Evolutionary conservation across 1,140 invertebrate genomes (phyloP), one percentile per base, ranked within the genome.

Genomic region (Physella acuta): DNA sequence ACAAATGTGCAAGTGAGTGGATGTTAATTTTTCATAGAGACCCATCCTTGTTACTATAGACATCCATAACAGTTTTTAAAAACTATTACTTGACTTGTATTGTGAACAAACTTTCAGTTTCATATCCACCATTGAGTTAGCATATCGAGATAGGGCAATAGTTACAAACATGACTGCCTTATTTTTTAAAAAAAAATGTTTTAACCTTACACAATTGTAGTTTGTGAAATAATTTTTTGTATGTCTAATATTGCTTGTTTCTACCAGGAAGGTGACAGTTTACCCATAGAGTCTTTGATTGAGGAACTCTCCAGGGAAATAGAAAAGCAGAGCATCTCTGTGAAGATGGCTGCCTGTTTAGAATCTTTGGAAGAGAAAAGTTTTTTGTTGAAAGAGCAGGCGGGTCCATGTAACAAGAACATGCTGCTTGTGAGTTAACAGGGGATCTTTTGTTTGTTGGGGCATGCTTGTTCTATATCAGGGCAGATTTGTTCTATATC

Each of bases 1-100:
- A 70, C 73, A 26, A 67, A 56, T 53, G 64, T 33, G 8, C 17
- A 36, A 14, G 60, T 61, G 26, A 68, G 65, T 66, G n/a, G n/a
- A n/a, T n/a, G n/a, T n/a, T n/a, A n/a, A n/a, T n/a, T n/a, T n/a
- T n/a, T n/a, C n/a, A n/a, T n/a, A n/a, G n/a, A n/a, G n/a, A n/a
- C n/a, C n/a, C n/a, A n/a, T n/a, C n/a, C n/a, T n/a, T n/a, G n/a
- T n/a, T n/a, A n/a, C n/a, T n/a, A n/a, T n/a, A n/a, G n/a, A n/a
- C n/a, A n/a, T n/a, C n/a, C n/a, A n/a, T n/a, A n/a, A n/a, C n/a
- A n/a, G n/a, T n/a, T n/a, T n/a, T n/a, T n/a, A n/a, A n/a, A n/a
- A n/a, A n/a, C n/a, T n/a, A n/a, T n/a, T n/a, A n/a, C n/a, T n/a
- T n/a, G n/a, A n/a, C n/a, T n/a, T n/a, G n/a, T n/a, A n/a, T n/a